A percentile compares a stretch with the other conserved stretches of the same genome.
These are phyloP conservation scores for Bilobella aurantiaca DNA, from an alignment of 1,140 invertebrate species.

Conservation along the genomic window DNA sequence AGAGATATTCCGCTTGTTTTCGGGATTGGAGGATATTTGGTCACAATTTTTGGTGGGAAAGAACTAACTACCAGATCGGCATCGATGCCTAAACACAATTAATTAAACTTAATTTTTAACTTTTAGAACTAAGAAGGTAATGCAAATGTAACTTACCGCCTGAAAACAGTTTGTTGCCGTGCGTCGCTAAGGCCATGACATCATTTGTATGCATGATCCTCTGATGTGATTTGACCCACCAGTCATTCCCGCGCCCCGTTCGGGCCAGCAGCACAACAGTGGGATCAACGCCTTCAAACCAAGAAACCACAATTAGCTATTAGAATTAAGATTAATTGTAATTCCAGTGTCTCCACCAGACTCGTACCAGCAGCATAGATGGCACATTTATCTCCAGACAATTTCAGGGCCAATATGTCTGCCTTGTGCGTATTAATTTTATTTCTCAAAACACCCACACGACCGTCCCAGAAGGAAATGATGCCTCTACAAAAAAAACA, in stretches of 20 bases:
- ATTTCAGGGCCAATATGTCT: conserved; percentile 60
- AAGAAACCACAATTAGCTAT: too few relatives aligned
- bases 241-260: conserved; percentile 46
- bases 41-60: conserved; percentile 25
- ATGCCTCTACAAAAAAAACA: conserved; percentile 51
- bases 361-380: conserved; percentile 57
- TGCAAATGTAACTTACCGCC: conserved; percentile 45
- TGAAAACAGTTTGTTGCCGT: conserved; percentile 54
- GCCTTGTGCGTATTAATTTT: conserved; percentile 63
- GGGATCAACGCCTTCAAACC: conserved; percentile 58
- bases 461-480: conserved; percentile 77
- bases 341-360: conserved; percentile 3
- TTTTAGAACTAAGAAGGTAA: conserved; percentile 5
- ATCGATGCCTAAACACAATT: conserved; percentile 20
- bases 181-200: conserved; percentile 56
- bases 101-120: too few relatives aligned
- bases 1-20: conserved; percentile 2
- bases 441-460: conserved; percentile 62
- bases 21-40: conserved; percentile 30
- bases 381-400: conserved; percentile 58
- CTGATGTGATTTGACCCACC: conserved; percentile 70
- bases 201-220: conserved; percentile 71
- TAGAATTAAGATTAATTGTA: conserved; percentile 11
- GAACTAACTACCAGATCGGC: conserved; percentile 27
- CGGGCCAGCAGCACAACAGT: conserved; percentile 50